A percentile compares a stretch with the other conserved stretches of the same genome.
Evolutionary conservation across 1,140 invertebrate genomes (phyloP).

Genomic region (Centruroides sculpturatus): DNA sequence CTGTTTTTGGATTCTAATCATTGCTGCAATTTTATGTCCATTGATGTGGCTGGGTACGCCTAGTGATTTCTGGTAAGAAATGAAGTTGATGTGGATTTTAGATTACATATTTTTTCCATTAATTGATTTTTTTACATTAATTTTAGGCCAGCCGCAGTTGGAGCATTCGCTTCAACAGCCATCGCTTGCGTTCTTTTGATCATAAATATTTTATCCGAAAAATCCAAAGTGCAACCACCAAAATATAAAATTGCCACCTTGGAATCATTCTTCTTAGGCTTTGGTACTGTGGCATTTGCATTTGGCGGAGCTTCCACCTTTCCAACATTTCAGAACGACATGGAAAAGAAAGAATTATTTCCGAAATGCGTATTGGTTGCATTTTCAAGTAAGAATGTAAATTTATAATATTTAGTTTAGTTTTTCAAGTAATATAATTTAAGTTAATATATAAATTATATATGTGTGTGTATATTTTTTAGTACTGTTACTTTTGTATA

Average conservation of each 20-base stretch:
- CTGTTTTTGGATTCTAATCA: conserved; percentile 48
- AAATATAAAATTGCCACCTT: conserved; percentile 19
- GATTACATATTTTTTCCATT: neutral
- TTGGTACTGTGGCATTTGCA: conserved; percentile 47
- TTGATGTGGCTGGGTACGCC: conserved; percentile 52
- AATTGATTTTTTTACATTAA: neutral
- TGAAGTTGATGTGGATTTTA: neutral
- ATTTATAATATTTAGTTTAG: neutral
- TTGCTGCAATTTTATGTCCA: conserved; percentile 43
- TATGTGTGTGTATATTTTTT: conserved; percentile 17
- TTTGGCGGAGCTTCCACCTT: conserved; percentile 51
- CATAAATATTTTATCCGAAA: conserved; percentile 31
- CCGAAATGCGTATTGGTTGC: conserved; percentile 35
- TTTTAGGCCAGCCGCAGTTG: conserved; percentile 35
- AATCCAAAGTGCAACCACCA: conserved; percentile 9
- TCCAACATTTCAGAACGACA: conserved; percentile 54
- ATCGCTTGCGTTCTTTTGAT: conserved; percentile 42
- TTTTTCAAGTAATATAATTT: neutral
- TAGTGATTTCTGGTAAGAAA: conserved; percentile 50
- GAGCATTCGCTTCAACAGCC: conserved; percentile 40
- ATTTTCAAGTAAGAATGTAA: conserved; percentile 32
- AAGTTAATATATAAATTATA: conserved; percentile 5
- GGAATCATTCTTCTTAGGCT: conserved; percentile 41
- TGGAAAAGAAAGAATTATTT: conserved; percentile 42
- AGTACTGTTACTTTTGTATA: conserved; percentile 42